Percentiles rank a stretch among this genome's conserved stretches.
Evolutionary conservation across 2,113 vertebrate genomes (phyloP).

Genomic region (Azemiops feae): DNA sequence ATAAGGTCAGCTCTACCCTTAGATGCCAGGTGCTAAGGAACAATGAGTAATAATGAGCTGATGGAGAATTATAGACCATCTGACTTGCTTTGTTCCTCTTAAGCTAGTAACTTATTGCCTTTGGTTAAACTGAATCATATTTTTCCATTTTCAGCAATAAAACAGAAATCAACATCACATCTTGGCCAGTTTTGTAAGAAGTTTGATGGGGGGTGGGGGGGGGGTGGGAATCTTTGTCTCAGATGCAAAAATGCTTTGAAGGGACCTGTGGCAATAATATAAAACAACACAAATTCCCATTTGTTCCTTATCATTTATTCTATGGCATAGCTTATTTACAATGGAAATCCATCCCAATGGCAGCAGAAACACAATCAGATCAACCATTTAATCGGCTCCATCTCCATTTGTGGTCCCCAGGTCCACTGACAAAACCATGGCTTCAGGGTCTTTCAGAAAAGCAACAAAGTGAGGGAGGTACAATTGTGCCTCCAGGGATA

Average conservation of each 20-base stretch:
- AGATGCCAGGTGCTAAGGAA: background rate
- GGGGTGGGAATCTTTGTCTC: background rate
- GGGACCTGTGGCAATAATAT: background rate
- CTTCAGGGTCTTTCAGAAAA: background rate
- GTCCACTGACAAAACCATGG: background rate
- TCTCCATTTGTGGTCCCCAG: background rate
- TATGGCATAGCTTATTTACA: too few species aligned
- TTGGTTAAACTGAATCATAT: background rate
- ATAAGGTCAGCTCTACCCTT: background rate
- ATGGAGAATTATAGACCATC: background rate
- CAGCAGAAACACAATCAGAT: background rate
- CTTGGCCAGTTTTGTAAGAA: background rate
- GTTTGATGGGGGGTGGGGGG: background rate
- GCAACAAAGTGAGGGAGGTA: background rate
- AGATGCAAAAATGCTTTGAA: background rate
- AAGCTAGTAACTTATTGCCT: background rate
- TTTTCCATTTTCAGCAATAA: background rate
- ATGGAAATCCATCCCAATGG: too few species aligned
- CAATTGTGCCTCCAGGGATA: background rate
- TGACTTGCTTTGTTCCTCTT: background rate
- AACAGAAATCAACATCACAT: background rate
- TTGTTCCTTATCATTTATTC: background rate
- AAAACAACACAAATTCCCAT: background rate
- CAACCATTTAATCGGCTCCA: background rate
- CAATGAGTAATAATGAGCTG: background rate